phyloP scores from a whole-genome alignment of 1,140 invertebrate genomes.

The Tachypleus tridentatus region DNA sequence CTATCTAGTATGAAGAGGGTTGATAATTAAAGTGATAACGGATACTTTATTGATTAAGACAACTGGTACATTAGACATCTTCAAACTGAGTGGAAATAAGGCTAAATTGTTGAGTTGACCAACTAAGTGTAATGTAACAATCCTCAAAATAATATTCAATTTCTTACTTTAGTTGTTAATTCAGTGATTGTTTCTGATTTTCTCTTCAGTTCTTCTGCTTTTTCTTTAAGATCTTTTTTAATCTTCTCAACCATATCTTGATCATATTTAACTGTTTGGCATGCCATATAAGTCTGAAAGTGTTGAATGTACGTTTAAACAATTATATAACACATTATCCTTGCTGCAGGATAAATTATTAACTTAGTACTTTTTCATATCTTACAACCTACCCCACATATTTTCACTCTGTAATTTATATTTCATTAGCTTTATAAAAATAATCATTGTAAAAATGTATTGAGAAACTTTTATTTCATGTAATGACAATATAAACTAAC shows the following conservation, averaged over 20 bases:
- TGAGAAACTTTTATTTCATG: too few species aligned
- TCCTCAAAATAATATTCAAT: background rate
- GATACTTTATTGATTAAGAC: background rate
- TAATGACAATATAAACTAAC: too few species aligned
- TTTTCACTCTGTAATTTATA: too few species aligned
- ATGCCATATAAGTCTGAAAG: slow-evolving; percentile 14
- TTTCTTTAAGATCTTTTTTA: slow-evolving; percentile 50
- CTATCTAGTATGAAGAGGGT: background rate
- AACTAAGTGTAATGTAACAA: background rate
- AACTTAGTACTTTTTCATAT: too few species aligned
- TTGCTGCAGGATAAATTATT: too few species aligned
- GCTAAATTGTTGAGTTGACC: background rate
- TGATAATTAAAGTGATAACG: background rate
- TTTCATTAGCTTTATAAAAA: too few species aligned
- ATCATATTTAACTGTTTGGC: slow-evolving; percentile 19
- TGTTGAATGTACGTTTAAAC: background rate
- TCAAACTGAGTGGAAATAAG: background rate
- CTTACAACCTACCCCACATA: too few species aligned
- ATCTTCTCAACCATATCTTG: slow-evolving; percentile 38
- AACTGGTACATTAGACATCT: background rate
- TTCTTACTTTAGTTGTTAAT: slow-evolving; percentile 56
- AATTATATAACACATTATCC: too few species aligned
- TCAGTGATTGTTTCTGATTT: slow-evolving; percentile 64
- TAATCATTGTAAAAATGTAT: too few species aligned
- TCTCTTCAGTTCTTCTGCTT: slow-evolving; percentile 63